Conservation (phyloP, 2,797 vertebrate species). For the Mionectes olivaceus region DNA sequence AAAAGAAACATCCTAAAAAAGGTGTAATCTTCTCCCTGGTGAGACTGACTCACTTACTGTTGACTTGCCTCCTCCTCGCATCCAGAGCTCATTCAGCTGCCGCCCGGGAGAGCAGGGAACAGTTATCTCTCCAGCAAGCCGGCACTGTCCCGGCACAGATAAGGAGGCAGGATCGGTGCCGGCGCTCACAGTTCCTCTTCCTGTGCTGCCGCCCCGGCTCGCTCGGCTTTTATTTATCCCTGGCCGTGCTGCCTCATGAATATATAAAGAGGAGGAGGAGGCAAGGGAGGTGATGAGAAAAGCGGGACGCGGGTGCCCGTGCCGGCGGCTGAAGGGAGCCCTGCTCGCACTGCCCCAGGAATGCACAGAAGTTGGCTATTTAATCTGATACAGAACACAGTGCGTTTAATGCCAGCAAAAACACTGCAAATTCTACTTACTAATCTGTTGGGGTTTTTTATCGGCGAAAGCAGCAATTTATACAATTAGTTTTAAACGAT, state of each 20-base stretch:
- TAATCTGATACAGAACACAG: rapidly evolving
- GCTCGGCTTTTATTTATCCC: not conserved
- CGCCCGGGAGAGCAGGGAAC: not conserved
- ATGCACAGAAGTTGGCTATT: rapidly evolving
- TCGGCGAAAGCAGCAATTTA: not conserved
- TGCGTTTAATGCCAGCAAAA: rapidly evolving
- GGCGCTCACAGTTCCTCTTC: conserved; percentile 20
- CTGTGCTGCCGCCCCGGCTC: not conserved
- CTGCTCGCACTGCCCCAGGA: not conserved
- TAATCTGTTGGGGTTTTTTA: too few species aligned
- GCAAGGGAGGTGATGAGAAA: not conserved
- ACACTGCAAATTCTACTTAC: rapidly evolving
- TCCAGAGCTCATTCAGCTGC: not conserved
- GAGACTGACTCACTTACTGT: not conserved
- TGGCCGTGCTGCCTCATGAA: conserved; percentile 7
- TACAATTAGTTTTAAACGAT: not conserved
- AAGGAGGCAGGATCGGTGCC: not conserved
- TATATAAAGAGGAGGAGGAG: conserved; percentile 54
- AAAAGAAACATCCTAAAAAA: not conserved
- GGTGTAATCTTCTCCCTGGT: not conserved
- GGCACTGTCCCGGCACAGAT: not conserved
- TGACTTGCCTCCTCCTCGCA: not conserved
- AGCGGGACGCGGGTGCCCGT: rapidly evolving
- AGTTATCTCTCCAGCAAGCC: not conserved
- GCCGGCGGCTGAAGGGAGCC: not conserved